Base-by-base conservation (phyloP, 2,113 vertebrate genomes). In the Calyptomena viridis region DNA sequence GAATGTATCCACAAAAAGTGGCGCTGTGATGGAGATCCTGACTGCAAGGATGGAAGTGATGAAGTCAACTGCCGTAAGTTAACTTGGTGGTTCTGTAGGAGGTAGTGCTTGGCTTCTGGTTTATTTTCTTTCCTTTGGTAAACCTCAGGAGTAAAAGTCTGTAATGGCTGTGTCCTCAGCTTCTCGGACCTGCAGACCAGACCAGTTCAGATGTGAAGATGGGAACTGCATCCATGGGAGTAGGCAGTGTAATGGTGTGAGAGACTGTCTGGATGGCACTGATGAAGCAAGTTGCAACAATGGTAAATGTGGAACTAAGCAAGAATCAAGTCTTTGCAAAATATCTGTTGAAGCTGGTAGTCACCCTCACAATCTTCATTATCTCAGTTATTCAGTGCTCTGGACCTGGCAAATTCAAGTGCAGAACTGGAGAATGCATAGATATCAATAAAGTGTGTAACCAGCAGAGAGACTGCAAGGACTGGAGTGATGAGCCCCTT, bases 401-500 rank as follows among this genome's bases (percentile, higher is more conserved):
- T 52, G 98, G 99, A 63, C 98, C 99, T 21, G 98, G 99, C 23
- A 99, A 99, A 97, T 99, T 99, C 97, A 99, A 99, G 96, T 99
- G 99, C 97, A 98, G 98, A 95, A 99, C 98, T 52, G 99, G 99
- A 25, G 99, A 99, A 89, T 99, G 99, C 91, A 99, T 99, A 67
- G 99, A 99, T 67, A 97, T 98, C 96, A 98, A 84, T 95, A 99
- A 99, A 97, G 99, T 99, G 17, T 99, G 99, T 96, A 99, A 99
- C 98, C 98, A 99, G 92, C 97, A 98, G 87, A 97, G 98, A 56
- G 99, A 99, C 98, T 99, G 99, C 98, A 98, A 98, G 11, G 99
- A 99, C 97, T 99, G 99, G 99, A 99, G 99, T n/a, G 99, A 99
- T 21, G 99, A 99, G 53, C 99, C 99, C 30, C 98, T 99, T 59